Conservation (phyloP, 2,113 vertebrate genomes). For the Rostratula benghalensis region DNA sequence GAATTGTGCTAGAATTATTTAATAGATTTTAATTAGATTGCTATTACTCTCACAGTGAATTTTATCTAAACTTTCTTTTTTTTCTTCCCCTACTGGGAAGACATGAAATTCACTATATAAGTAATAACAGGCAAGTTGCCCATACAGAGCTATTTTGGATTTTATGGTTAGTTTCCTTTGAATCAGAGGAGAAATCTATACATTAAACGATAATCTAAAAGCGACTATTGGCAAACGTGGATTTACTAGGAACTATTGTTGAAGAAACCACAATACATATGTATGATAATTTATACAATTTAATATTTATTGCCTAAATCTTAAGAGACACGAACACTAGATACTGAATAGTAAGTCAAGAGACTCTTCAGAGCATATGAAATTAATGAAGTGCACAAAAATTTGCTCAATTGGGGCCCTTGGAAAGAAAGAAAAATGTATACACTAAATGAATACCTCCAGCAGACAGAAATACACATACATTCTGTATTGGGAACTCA, state of each 20-base stretch:
- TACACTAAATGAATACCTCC: background rate
- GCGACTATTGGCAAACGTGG: background rate
- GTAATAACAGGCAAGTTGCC: background rate
- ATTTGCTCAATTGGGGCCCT: background rate
- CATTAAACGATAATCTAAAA: background rate
- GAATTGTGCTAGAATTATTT: background rate
- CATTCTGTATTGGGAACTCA: background rate
- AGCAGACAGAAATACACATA: background rate
- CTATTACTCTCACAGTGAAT: background rate
- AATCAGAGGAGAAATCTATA: background rate
- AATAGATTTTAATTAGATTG: background rate
- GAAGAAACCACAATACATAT: background rate
- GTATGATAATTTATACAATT: slow-evolving; percentile 10
- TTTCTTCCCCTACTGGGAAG: background rate
- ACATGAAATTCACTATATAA: background rate
- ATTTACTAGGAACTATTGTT: background rate
- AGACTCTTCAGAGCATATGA: background rate
- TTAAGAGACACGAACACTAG: background rate
- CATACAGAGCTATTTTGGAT: background rate
- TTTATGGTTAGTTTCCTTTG: background rate
- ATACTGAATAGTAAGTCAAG: background rate
- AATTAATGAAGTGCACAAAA: background rate
- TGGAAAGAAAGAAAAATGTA: background rate
- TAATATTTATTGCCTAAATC: slow-evolving; percentile 5
- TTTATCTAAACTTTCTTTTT: background rate